Evolutionary conservation across 2,888 invertebrate species (phyloP).

Genomic region (Pandemis heparana): DNA sequence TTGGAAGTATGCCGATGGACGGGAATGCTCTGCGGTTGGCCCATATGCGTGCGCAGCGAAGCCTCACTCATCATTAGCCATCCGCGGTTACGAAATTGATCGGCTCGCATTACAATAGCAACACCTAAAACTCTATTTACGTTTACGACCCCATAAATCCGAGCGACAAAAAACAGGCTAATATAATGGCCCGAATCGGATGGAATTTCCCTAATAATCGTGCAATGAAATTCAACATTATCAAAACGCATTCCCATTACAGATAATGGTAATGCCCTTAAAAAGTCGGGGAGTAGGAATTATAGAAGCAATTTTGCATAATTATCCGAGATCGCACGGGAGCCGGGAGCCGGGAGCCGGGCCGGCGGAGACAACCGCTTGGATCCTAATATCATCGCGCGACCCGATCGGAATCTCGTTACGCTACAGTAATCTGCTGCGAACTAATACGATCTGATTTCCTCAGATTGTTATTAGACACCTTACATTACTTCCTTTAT

Average conservation of each 20-base stretch:
- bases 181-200: slow-evolving; percentile 64
- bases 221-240: slow-evolving; percentile 80
- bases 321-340: slow-evolving; percentile 70
- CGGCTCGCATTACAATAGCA: slow-evolving; percentile 68
- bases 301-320: slow-evolving; percentile 84
- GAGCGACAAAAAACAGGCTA: slow-evolving; percentile 66
- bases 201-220: slow-evolving; percentile 73
- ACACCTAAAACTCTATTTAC: slow-evolving; percentile 42
- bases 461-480: slow-evolving; percentile 53
- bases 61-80: slow-evolving; percentile 75
- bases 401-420: slow-evolving; percentile 81
- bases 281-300: slow-evolving; percentile 81
- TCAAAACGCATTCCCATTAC: slow-evolving; percentile 83
- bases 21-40: slow-evolving; percentile 76
- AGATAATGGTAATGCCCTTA: slow-evolving; percentile 81
- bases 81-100: slow-evolving; percentile 71
- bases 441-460: slow-evolving; percentile 72
- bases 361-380: slow-evolving; percentile 69
- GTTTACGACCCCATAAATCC: slow-evolving; percentile 48
- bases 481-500: slow-evolving; percentile 45
- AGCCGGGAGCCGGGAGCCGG: slow-evolving; percentile 49
- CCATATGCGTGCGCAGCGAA: slow-evolving; percentile 70
- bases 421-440: slow-evolving; percentile 74
- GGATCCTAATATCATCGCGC: slow-evolving; percentile 80
- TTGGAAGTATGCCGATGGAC: slow-evolving; percentile 72